phyloP scores from a whole-genome alignment of 2,797 vertebrate species.

The Aeoliscus strigatus region DNA sequence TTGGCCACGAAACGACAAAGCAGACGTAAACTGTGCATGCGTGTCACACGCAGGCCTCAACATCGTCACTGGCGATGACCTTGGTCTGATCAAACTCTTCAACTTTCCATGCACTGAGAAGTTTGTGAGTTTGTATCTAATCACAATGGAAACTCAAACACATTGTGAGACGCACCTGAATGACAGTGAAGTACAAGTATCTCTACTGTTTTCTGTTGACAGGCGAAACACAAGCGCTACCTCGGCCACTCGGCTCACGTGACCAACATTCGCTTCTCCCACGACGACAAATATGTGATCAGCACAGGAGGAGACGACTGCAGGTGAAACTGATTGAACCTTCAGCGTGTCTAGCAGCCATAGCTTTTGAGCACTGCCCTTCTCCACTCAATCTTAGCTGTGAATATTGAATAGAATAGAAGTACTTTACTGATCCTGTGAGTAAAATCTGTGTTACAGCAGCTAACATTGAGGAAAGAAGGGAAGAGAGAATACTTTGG shows the following conservation, averaged over 20 bases:
- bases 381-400: too few species aligned
- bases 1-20: slow-evolving; percentile 97
- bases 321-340: too few species aligned
- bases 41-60: slow-evolving; percentile 98
- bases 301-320: slow-evolving; percentile 96
- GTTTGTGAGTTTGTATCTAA: slow-evolving; percentile 88
- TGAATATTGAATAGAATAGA: too few species aligned
- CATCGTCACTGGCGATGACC: slow-evolving; percentile 94
- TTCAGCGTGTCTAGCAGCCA: too few species aligned
- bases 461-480: too few species aligned
- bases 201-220: slow-evolving; percentile 13
- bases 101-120: slow-evolving; percentile 98
- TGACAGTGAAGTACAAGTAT: too few species aligned
- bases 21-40: slow-evolving; percentile 94
- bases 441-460: too few species aligned
- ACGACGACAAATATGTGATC: slow-evolving; percentile 86
- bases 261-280: slow-evolving; percentile 93
- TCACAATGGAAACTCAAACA: too few species aligned
- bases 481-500: too few species aligned
- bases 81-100: slow-evolving; percentile 98
- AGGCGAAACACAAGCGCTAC: slow-evolving; percentile 98
- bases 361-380: too few species aligned
- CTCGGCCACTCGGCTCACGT: slow-evolving; percentile 95
- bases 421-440: too few species aligned
- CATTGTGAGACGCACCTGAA: too few species aligned